Percentiles rank a stretch among this genome's conserved stretches.
Evolutionary conservation across 2,113 vertebrate species (phyloP).

Genomic region (Bombycilla garrulus): DNA sequence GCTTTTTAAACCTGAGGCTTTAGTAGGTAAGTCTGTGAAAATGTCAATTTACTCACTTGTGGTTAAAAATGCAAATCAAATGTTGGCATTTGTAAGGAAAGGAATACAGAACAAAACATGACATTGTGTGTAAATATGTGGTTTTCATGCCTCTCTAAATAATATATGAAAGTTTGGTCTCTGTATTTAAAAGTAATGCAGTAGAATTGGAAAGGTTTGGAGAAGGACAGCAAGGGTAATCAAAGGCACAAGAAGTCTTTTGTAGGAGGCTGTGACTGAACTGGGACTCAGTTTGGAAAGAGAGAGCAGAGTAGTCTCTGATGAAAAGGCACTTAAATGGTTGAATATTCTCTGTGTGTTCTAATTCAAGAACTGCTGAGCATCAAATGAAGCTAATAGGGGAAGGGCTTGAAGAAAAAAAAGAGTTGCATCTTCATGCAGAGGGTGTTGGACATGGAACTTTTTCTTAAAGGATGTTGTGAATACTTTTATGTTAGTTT

Average conservation of each 20-base stretch:
- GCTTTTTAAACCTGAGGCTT: not conserved
- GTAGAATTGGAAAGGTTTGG: not conserved
- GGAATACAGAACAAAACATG: not conserved
- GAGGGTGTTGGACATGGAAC: fast-evolving
- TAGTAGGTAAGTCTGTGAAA: not conserved
- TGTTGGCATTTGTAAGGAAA: not conserved
- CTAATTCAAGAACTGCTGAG: not conserved
- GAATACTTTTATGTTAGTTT: not conserved
- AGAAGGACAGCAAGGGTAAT: not conserved
- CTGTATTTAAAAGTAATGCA: not conserved
- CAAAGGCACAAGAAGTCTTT: not conserved
- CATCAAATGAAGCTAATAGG: not conserved
- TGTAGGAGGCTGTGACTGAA: not conserved
- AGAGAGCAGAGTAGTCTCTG: not conserved
- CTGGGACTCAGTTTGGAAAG: not conserved
- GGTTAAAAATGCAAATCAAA: not conserved
- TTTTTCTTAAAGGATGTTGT: not conserved
- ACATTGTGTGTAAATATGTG: not conserved
- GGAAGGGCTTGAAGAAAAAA: not conserved
- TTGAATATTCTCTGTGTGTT: not conserved
- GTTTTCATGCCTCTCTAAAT: not conserved
- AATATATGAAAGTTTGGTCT: not conserved
- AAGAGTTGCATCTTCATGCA: not conserved
- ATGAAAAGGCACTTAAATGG: not conserved
- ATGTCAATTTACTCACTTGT: not conserved